Percentiles rank a stretch among this genome's conserved stretches.
These are phyloP conservation scores for Cyprinus carpio DNA, from an alignment of 2,113 vertebrate genomes.

Conservation along the genomic window DNA sequence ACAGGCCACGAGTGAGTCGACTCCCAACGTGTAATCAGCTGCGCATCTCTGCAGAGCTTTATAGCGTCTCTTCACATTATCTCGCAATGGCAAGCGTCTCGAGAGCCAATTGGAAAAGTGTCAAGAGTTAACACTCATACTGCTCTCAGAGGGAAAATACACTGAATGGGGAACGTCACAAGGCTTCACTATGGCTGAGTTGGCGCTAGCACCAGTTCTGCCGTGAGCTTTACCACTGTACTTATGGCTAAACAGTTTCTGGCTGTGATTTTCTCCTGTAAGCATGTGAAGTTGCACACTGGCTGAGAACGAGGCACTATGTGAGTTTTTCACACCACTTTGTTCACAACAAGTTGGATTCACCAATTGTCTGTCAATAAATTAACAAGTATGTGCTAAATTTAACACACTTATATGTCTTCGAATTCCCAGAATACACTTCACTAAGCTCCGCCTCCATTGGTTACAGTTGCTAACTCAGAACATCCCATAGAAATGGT, in stretches of 20 bases:
- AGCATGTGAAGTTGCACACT: neutral
- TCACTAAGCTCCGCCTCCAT: neutral
- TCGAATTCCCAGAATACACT: neutral
- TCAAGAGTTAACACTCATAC: neutral
- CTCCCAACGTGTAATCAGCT: constrained; percentile 29
- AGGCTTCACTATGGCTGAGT: neutral
- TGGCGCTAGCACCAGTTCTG: constrained; percentile 7
- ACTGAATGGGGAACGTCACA: neutral
- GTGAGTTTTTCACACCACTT: neutral
- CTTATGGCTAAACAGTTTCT: constrained; percentile 7
- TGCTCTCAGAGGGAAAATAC: neutral
- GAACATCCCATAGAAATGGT: too few relatives aligned
- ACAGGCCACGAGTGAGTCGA: neutral
- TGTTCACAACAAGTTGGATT: neutral
- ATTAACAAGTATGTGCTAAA: neutral
- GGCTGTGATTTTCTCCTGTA: neutral
- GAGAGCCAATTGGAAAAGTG: neutral
- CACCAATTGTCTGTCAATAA: neutral
- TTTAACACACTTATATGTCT: neutral
- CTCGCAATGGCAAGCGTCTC: neutral
- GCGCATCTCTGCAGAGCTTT: neutral
- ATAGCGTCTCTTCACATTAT: neutral
- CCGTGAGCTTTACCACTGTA: neutral
- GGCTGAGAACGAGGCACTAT: constrained; percentile 1
- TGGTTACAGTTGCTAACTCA: neutral